Conservation (phyloP, 53 echinoderm and acorn worm genomes). For the Actinopyga echinites region DNA sequence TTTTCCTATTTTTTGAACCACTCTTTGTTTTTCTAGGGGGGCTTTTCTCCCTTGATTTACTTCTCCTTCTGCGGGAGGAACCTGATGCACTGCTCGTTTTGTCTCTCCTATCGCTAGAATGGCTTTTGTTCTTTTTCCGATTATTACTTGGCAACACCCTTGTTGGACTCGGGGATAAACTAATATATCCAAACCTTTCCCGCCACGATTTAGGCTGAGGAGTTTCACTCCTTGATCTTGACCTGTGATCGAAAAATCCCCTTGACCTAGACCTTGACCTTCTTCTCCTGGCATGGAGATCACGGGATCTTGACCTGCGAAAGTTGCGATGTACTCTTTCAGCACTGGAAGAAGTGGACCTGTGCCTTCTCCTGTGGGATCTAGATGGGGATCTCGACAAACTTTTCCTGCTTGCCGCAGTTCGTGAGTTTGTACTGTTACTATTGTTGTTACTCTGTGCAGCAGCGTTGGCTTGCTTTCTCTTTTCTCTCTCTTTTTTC, state of each 20-base stretch:
- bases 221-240: neutral
- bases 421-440: neutral
- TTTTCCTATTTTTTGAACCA: neutral
- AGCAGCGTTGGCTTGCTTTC: neutral
- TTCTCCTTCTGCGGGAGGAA: too few relatives aligned
- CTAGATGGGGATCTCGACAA: neutral
- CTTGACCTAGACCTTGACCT: conserved; percentile 24
- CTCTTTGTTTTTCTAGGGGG: neutral
- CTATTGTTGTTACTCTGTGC: neutral
- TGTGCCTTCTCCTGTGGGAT: neutral
- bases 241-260: neutral
- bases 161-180: neutral
- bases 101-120: neutral
- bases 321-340: neutral
- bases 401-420: neutral
- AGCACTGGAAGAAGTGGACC: neutral
- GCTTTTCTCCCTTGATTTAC: too few relatives aligned
- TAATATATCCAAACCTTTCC: conserved; percentile 18
- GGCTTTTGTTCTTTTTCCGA: conserved; percentile 6
- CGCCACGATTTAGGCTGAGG: conserved; percentile 1
- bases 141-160: neutral
- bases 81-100: neutral
- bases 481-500: neutral
- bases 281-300: neutral
- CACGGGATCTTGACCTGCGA: neutral